Evolutionary conservation across 2,113 vertebrate species (phyloP).

Genomic region (Microtus oregoni): DNA sequence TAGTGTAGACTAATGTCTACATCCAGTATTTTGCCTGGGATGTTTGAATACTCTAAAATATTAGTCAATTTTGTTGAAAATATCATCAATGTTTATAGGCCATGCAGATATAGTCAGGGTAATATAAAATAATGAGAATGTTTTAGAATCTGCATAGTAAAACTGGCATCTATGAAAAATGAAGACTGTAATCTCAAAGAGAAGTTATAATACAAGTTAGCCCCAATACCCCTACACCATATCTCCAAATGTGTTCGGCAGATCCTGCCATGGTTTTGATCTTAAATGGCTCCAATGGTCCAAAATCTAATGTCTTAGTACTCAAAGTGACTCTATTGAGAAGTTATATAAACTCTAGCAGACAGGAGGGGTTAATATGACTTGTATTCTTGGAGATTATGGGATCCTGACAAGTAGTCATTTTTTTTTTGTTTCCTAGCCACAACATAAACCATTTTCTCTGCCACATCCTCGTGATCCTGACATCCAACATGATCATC

Average conservation of each 20-base stretch:
- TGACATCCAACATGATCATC: neutral
- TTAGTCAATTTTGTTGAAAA: too few relatives aligned
- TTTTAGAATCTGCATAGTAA: too few relatives aligned
- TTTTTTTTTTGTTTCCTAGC: neutral
- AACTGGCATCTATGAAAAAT: too few relatives aligned
- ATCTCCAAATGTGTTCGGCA: neutral
- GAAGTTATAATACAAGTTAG: neutral
- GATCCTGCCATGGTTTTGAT: neutral
- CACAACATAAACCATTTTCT: neutral
- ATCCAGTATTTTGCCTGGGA: too few relatives aligned
- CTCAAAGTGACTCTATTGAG: neutral
- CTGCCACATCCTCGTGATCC: fast-evolving
- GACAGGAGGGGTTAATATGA: too few relatives aligned
- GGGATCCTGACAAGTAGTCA: neutral
- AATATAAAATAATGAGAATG: too few relatives aligned
- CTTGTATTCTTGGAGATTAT: neutral
- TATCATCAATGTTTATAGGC: too few relatives aligned
- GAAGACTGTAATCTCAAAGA: neutral
- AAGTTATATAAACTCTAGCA: neutral
- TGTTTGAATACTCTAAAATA: too few relatives aligned
- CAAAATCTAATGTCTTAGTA: neutral
- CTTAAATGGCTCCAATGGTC: neutral
- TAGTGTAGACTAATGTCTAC: too few relatives aligned
- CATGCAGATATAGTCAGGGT: too few relatives aligned
- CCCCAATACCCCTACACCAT: neutral